Evolutionary conservation across 2,888 invertebrate species (phyloP), one percentile per base, ranked within the genome.

Genomic region (Nymphalis polychloros): DNA sequence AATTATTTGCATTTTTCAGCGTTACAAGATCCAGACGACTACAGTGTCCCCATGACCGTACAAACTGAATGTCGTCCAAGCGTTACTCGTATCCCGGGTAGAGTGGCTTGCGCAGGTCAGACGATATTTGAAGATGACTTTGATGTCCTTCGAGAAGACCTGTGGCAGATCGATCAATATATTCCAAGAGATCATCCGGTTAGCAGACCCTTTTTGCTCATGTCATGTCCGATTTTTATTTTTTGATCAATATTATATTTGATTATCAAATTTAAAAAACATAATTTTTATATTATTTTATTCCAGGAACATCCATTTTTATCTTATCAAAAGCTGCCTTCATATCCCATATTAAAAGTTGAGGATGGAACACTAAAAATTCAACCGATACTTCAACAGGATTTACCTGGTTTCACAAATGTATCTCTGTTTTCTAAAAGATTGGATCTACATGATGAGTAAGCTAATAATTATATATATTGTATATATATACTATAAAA

Each of bases 111-210:
- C 78, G 82, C 85, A 17, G 93, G 93, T 0, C 84, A 93, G 67
- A 81, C 93, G 0, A 84, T 96, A 69, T 94, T 96, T 72, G 93
- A 94, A 63, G 95, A 96, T 61, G 84, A 91, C 67, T 96, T 96
- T 77, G 84, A 93, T 46, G 76, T 70, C 0, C 75, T 94, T 0
- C 74, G 90, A 59, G 82, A 82, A 16, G 81, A 81, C 0, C 78
- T 88, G 60, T 95, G 95, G 95, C 86, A 84, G 60, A 85, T 93
- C 3, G 94, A 95, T 73, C 92, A 94, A 67, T 93, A 93, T 66
- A 87, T 94, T 50, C 81, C 86, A 4, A 20, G 13, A 10, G 86
- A 87, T 55, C 87, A 87, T 55, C 88, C 83, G 19, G 93, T 92
- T 77, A 85, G 81, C 76, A 50, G 19, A 19, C 20, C 0, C 13